Conservation (phyloP, 2,888 invertebrate species). For the Dromius quadrimaculatus region DNA sequence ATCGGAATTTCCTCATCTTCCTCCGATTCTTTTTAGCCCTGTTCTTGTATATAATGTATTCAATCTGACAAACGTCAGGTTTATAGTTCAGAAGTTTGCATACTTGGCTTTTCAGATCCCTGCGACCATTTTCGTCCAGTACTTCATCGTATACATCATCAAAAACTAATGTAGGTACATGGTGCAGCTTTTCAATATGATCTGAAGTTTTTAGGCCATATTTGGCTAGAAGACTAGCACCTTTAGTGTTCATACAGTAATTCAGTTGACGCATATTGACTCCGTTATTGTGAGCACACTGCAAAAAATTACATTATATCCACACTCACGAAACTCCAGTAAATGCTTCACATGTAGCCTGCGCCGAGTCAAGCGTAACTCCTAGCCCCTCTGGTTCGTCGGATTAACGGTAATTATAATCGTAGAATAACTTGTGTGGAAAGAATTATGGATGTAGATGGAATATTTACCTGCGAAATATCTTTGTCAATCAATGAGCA, state of each 20-base stretch:
- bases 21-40: neutral
- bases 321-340: neutral
- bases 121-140: conserved; percentile 56
- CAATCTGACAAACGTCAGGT: neutral
- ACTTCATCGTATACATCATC: conserved; percentile 60
- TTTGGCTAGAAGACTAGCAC: conserved; percentile 62
- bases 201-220: conserved; percentile 63
- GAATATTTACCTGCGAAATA: neutral
- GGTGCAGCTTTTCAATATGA: conserved; percentile 60
- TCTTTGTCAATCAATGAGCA: neutral
- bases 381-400: no score
- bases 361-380: no score
- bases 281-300: neutral
- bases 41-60: neutral
- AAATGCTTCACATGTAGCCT: neutral
- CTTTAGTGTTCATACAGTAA: conserved; percentile 51
- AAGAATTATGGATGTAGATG: neutral
- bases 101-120: no score
- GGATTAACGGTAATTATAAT: no score
- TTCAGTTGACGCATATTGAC: neutral
- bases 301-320: neutral
- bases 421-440: neutral
- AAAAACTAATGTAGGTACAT: conserved; percentile 66
- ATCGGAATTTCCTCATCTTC: neutral
- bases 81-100: no score